A percentile compares a stretch with the other conserved stretches of the same genome.
These are phyloP conservation scores for Alexandromys fortis DNA, from an alignment of 2,113 vertebrate species.

Conservation along the genomic window DNA sequence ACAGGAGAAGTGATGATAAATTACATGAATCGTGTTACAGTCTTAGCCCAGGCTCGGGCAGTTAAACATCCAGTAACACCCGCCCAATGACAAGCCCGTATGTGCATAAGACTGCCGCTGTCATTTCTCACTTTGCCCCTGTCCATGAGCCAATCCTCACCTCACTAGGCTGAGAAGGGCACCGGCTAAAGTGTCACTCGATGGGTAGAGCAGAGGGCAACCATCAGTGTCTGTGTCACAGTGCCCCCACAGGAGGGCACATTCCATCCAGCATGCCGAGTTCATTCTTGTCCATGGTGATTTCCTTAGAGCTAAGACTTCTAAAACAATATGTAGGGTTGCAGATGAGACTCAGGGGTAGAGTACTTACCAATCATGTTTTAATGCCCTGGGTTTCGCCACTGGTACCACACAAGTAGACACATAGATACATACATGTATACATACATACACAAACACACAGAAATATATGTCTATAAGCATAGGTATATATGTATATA, in stretches of 20 bases:
- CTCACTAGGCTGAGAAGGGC: background rate
- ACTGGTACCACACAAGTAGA: background rate
- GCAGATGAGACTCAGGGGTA: background rate
- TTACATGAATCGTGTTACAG: background rate
- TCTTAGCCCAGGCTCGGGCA: constrained; percentile 6
- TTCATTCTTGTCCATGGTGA: background rate
- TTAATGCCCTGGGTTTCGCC: background rate
- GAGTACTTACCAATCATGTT: background rate
- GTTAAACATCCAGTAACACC: constrained; percentile 28
- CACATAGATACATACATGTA: background rate
- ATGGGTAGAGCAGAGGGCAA: background rate
- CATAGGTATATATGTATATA: too few species aligned
- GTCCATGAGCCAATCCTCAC: background rate
- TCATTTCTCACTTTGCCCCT: constrained; percentile 22
- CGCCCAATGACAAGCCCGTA: background rate
- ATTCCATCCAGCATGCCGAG: background rate
- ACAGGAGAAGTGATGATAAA: background rate
- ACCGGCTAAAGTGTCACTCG: background rate
- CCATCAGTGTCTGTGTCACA: background rate
- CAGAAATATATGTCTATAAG: too few species aligned
- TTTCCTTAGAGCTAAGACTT: constrained; percentile 16
- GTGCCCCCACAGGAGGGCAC: background rate
- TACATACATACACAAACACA: background rate
- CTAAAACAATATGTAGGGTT: background rate
- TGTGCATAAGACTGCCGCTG: background rate